These are phyloP conservation scores for Ischnus inquisitorius DNA, from an alignment of 2,888 invertebrate genomes.

Conservation along the genomic window DNA sequence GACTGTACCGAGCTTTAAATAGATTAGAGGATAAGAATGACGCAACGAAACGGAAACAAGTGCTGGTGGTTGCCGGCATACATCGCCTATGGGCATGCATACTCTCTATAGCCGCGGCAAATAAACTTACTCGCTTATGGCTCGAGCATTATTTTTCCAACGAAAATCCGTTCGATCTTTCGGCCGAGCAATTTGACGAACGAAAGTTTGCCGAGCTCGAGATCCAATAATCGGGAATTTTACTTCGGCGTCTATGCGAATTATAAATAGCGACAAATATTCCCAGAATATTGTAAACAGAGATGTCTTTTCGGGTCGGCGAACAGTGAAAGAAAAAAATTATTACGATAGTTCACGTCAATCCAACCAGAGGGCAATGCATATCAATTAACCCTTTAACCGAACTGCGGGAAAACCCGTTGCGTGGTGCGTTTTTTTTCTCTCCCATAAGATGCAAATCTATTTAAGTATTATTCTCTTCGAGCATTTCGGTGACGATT, in stretches of 20 bases:
- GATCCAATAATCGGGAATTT: background rate
- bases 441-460: constrained; percentile 57
- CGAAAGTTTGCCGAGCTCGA: background rate
- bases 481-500: background rate
- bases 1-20: constrained; percentile 53
- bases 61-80: constrained; percentile 6
- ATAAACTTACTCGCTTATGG: background rate
- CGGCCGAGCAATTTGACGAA: background rate
- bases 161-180: background rate
- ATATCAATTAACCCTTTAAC: constrained; percentile 22
- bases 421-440: background rate
- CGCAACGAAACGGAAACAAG: constrained; percentile 57
- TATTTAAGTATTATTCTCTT: background rate
- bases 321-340: background rate
- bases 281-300: constrained; percentile 4
- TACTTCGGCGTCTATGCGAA: background rate
- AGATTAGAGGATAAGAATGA: constrained; percentile 52
- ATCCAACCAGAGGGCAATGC: constrained; percentile 62
- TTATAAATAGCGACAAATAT: constrained; percentile 37
- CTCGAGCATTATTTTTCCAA: background rate
- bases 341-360: constrained; percentile 21
- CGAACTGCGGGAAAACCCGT: background rate
- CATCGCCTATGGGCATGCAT: constrained; percentile 16
- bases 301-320: background rate
- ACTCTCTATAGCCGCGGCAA: background rate